Percentiles rank a stretch among this genome's conserved stretches.
These are phyloP conservation scores for Neopipo cinnamomea DNA, from an alignment of 2,113 vertebrate genomes.

Conservation along the genomic window DNA sequence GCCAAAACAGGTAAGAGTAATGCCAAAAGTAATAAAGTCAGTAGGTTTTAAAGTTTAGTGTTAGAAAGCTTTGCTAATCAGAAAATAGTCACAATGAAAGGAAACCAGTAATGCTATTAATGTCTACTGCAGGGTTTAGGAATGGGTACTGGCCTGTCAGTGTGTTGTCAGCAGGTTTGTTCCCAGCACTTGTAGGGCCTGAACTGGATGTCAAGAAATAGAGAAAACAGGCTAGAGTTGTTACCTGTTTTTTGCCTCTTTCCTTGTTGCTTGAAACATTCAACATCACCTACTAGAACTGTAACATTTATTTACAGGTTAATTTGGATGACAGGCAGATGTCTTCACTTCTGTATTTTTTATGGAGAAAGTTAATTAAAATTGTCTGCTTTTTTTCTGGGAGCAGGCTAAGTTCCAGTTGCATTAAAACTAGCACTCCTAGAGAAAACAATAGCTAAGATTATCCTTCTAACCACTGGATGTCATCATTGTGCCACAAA, in stretches of 20 bases:
- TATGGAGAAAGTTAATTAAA: background rate
- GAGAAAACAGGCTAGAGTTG: background rate
- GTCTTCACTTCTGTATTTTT: background rate
- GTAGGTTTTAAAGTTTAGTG: background rate
- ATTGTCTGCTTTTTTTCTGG: background rate
- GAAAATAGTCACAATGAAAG: background rate
- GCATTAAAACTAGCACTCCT: background rate
- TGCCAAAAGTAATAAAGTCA: background rate
- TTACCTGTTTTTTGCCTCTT: background rate
- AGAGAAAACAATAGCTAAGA: background rate
- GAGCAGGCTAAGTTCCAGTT: background rate
- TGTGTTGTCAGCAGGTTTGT: background rate
- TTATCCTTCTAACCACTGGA: conserved; percentile 57
- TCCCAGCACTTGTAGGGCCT: background rate
- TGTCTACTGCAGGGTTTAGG: background rate
- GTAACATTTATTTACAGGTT: background rate
- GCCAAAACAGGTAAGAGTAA: conserved; percentile 84
- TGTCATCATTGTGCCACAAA: conserved; percentile 52
- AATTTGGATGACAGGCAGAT: background rate
- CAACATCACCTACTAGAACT: background rate
- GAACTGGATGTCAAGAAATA: background rate
- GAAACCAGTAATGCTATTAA: background rate
- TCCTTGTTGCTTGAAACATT: background rate
- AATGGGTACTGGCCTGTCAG: background rate
- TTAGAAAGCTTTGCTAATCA: background rate